A percentile compares a stretch with the other conserved stretches of the same genome.
Evolutionary conservation across 1,140 invertebrate genomes (phyloP).

Genomic region (Drosophila nebulosa): DNA sequence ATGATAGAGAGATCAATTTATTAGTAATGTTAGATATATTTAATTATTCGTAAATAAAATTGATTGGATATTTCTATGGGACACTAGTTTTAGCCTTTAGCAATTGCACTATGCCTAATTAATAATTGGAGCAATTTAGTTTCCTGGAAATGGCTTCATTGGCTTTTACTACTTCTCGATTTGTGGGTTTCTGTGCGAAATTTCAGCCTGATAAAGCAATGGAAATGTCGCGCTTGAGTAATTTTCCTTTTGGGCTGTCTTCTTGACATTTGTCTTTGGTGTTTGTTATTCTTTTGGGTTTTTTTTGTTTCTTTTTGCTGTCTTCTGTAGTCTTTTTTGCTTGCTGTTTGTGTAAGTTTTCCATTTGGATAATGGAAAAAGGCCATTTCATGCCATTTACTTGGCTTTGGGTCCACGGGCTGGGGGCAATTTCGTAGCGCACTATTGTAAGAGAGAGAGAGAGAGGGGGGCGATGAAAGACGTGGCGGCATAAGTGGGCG

Average conservation of each 20-base stretch:
- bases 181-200: slow-evolving; percentile 55
- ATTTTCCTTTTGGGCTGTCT: slow-evolving; percentile 54
- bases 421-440: slow-evolving; percentile 62
- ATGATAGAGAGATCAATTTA: no score
- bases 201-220: slow-evolving; percentile 74
- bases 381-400: slow-evolving; percentile 78
- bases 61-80: no score
- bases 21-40: no score
- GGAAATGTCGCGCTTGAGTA: slow-evolving; percentile 72
- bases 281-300: slow-evolving; percentile 36
- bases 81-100: no score
- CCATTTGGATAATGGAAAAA: slow-evolving; percentile 81
- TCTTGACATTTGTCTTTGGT: slow-evolving; percentile 57
- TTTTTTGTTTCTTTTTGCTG: slow-evolving; percentile 11
- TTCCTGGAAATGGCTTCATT: slow-evolving; percentile 18
- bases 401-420: slow-evolving; percentile 36
- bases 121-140: slow-evolving; percentile 50
- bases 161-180: slow-evolving; percentile 59
- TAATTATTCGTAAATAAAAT: no score
- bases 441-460: slow-evolving; percentile 53
- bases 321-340: slow-evolving; percentile 42
- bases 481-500: slow-evolving; percentile 61
- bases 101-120: slow-evolving; percentile 45
- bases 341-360: slow-evolving; percentile 76
- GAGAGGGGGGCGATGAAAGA: not conserved